Percentiles rank a stretch among this genome's conserved stretches.
phyloP scores from a whole-genome alignment of 1,140 invertebrate species.

The Nymphalis io region DNA sequence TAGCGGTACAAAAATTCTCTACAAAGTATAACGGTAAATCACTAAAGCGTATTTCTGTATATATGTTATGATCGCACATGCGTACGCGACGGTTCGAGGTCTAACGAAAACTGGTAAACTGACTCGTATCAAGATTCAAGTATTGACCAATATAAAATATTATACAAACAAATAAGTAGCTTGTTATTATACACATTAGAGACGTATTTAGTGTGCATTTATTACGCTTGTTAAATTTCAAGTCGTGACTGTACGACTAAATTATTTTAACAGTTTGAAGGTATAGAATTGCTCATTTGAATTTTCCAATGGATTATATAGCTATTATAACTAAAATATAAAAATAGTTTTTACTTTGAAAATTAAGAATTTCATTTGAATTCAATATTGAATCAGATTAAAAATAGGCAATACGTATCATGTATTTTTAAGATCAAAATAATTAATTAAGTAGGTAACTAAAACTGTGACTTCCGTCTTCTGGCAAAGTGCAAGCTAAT shows the following conservation, averaged over 20 bases:
- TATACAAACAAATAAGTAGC: not conserved
- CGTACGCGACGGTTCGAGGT: constrained; percentile 33
- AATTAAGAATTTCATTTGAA: too few relatives aligned
- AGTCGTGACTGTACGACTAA: not conserved
- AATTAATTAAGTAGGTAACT: too few relatives aligned
- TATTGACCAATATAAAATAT: constrained; percentile 1
- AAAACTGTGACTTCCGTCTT: too few relatives aligned
- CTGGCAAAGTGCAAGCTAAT: too few relatives aligned
- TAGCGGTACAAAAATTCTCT: not conserved
- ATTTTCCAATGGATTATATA: too few relatives aligned
- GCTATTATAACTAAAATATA: too few relatives aligned
- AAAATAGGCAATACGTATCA: too few relatives aligned
- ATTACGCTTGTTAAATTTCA: not conserved
- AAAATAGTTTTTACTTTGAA: too few relatives aligned
- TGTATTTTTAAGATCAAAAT: too few relatives aligned
- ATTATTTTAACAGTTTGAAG: not conserved
- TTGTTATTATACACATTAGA: not conserved
- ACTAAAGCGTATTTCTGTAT: constrained; percentile 17
- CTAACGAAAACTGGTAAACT: constrained; percentile 32
- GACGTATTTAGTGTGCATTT: not conserved
- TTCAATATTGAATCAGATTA: too few relatives aligned
- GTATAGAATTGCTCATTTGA: too few relatives aligned
- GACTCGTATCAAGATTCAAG: not conserved
- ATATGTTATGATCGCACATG: constrained; percentile 13
- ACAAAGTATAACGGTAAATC: constrained; percentile 30